A percentile compares a stretch with the other conserved stretches of the same genome.
Conservation (phyloP, 2,797 vertebrate species). For the Eupleurogrammus muticus region DNA sequence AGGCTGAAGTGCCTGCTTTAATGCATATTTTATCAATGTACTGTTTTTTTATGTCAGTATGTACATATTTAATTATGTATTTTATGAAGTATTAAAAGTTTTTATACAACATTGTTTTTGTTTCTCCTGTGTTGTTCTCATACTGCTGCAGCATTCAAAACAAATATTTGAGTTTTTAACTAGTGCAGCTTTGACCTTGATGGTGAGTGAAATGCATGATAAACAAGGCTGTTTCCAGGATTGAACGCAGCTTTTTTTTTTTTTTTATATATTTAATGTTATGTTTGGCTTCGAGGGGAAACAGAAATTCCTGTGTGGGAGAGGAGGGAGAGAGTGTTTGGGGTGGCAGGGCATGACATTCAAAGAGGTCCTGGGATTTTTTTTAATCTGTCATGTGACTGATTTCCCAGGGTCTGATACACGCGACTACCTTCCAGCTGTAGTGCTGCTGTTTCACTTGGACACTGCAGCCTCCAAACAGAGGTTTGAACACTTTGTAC, state of each 20-base stretch:
- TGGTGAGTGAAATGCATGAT: conserved; percentile 7
- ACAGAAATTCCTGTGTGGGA: conserved; percentile 32
- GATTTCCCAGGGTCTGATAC: conserved; percentile 55
- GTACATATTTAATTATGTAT: conserved; percentile 83
- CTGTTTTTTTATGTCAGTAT: conserved; percentile 59
- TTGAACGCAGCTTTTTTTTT: conserved; percentile 7
- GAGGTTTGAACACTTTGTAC: background rate
- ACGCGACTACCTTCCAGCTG: conserved; percentile 23
- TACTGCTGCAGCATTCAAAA: conserved; percentile 1
- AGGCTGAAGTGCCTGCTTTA: conserved; percentile 65
- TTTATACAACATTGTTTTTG: conserved; percentile 70
- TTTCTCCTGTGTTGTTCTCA: conserved; percentile 14
- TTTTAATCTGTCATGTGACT: conserved; percentile 55
- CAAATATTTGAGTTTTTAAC: conserved; percentile 26
- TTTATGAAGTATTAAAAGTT: conserved; percentile 83
- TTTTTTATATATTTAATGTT: conserved; percentile 22
- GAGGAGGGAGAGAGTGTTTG: conserved; percentile 3
- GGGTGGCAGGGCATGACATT: conserved; percentile 33
- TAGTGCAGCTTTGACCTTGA: conserved; percentile 17
- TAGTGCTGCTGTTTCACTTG: background rate
- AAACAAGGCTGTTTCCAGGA: conserved; percentile 36
- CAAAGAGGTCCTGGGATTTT: conserved; percentile 68
- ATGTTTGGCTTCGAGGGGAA: conserved; percentile 61
- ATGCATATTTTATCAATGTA: conserved; percentile 69
- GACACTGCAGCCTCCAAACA: background rate